Percentiles rank a stretch among this genome's conserved stretches.
Conservation (phyloP, 2,888 invertebrate genomes). For the Agrypnus murinus region DNA sequence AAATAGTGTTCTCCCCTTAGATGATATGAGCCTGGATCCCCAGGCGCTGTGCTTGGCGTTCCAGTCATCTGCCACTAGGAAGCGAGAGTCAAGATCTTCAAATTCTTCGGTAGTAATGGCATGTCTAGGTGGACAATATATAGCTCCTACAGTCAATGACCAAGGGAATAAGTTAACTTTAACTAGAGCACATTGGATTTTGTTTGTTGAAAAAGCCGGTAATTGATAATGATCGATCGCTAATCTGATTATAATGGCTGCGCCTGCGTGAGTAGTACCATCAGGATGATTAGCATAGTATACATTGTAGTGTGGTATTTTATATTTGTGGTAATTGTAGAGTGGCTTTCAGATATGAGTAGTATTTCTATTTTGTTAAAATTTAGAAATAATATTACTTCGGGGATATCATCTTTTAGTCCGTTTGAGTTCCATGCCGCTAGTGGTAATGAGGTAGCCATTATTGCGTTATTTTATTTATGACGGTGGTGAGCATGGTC, state of each 20-base stretch:
- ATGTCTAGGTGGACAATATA: too few relatives aligned
- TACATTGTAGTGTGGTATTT: neutral
- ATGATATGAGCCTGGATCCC: too few relatives aligned
- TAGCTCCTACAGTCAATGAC: too few relatives aligned
- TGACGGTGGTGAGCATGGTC: neutral
- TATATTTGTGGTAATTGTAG: neutral
- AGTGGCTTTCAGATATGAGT: too few relatives aligned
- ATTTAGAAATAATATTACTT: slow-evolving; percentile 8
- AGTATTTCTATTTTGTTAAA: slow-evolving; percentile 11
- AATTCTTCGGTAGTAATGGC: too few relatives aligned
- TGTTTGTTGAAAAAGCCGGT: neutral
- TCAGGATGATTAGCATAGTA: too few relatives aligned
- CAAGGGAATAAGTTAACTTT: neutral
- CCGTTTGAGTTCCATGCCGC: slow-evolving; percentile 3
- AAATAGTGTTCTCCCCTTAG: too few relatives aligned
- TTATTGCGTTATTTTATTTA: slow-evolving; percentile 1
- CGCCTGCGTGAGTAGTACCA: too few relatives aligned
- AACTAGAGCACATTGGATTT: too few relatives aligned
- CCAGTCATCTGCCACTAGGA: too few relatives aligned
- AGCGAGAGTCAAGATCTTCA: too few relatives aligned
- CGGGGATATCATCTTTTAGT: neutral
- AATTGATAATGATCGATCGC: neutral
- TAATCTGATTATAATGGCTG: neutral
- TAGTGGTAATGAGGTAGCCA: neutral
- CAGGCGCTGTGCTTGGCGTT: too few relatives aligned